Percentiles rank a stretch among this genome's conserved stretches.
phyloP scores from a whole-genome alignment of 2,797 vertebrate genomes.

The Heteromormyrus szaboi region DNA sequence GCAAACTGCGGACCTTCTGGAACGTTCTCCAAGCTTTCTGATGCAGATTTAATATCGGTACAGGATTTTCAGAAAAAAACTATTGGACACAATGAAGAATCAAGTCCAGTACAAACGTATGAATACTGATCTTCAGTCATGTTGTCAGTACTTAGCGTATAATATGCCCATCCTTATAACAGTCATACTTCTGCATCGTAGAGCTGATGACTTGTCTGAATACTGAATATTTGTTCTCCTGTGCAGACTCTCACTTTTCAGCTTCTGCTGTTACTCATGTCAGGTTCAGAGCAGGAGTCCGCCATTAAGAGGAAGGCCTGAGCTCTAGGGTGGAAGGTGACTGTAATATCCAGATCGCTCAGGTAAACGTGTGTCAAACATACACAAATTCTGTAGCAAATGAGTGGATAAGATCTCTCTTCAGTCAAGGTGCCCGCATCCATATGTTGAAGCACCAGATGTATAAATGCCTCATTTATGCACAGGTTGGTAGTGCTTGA shows the following conservation, averaged over 20 bases:
- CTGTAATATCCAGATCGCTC: neutral
- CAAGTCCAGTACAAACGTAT: neutral
- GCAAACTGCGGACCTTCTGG: neutral
- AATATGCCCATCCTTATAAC: neutral
- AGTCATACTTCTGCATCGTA: neutral
- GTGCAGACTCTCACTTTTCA: neutral
- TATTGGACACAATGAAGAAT: neutral
- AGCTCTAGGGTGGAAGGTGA: neutral
- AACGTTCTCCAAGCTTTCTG: neutral
- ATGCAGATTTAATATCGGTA: neutral
- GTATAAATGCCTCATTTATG: neutral
- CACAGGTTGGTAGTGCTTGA: neutral
- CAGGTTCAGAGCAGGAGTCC: neutral
- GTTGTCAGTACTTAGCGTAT: neutral
- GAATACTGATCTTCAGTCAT: neutral
- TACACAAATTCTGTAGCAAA: neutral
- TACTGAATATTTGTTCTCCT: neutral
- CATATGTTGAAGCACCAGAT: neutral
- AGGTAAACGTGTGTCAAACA: neutral
- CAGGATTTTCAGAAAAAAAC: neutral
- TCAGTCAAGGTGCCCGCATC: neutral
- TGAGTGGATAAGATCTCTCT: neutral
- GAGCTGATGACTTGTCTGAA: neutral
- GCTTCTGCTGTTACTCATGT: neutral
- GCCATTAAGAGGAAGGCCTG: neutral